Conservation (phyloP, 1,140 invertebrate species). For the Anoplophora glabripennis region DNA sequence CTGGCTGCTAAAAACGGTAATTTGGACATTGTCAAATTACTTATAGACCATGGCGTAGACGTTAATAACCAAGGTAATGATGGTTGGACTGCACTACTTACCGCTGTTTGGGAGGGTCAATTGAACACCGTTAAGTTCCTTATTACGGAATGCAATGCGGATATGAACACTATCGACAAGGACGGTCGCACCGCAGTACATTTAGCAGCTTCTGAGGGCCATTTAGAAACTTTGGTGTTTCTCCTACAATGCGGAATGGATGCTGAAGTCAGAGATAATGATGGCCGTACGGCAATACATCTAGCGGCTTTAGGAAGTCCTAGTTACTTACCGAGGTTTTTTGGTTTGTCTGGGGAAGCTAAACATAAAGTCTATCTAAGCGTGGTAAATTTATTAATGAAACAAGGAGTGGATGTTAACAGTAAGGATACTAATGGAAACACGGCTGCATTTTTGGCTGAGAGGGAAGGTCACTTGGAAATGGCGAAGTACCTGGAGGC, state of each 20-base stretch:
- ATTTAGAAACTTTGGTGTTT: too few species aligned
- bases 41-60: neutral
- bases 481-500: too few species aligned
- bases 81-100: conserved; percentile 16
- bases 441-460: too few species aligned
- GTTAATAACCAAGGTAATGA: conserved; percentile 5
- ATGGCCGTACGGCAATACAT: neutral
- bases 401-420: too few species aligned
- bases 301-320: too few species aligned
- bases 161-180: conserved; percentile 53
- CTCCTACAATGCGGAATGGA: too few species aligned
- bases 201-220: conserved; percentile 1
- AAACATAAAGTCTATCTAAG: too few species aligned
- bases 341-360: too few species aligned
- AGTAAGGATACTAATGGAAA: too few species aligned
- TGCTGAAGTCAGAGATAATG: neutral
- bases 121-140: conserved; percentile 12
- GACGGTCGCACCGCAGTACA: conserved; percentile 1
- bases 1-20: conserved; percentile 47
- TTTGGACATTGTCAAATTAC: conserved; percentile 53
- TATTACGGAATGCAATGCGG: neutral
- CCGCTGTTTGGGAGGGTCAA: conserved; percentile 7
- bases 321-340: too few species aligned
- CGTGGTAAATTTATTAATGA: too few species aligned
- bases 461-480: too few species aligned